A percentile compares a stretch with the other conserved stretches of the same genome.
These are phyloP conservation scores for Quadroppia sp. DNA, from an alignment of 2,888 invertebrate genomes.

Conservation along the genomic window DNA sequence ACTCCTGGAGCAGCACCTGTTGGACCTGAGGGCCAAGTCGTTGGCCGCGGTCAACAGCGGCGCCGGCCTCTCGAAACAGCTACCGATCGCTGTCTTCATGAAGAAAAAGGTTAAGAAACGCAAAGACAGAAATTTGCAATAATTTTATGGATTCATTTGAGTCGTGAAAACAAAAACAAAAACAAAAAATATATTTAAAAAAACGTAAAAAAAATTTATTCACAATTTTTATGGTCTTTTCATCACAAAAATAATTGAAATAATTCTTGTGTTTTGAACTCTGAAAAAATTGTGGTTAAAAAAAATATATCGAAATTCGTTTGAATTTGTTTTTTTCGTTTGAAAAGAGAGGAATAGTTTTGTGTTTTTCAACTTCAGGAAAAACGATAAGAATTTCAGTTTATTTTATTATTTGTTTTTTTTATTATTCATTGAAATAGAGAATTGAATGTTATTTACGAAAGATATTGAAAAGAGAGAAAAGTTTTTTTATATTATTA, in stretches of 20 bases:
- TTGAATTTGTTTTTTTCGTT: too few relatives aligned
- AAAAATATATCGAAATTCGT: too few relatives aligned
- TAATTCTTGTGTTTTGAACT: too few relatives aligned
- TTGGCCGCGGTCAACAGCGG: neutral
- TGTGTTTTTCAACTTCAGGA: too few relatives aligned
- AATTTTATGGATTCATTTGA: neutral
- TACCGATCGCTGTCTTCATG: conserved; percentile 24
- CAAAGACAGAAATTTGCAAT: conserved; percentile 28
- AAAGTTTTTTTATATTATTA: neutral
- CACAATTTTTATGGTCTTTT: too few relatives aligned
- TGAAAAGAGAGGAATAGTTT: too few relatives aligned
- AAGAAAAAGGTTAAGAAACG: conserved; percentile 28
- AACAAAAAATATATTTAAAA: too few relatives aligned
- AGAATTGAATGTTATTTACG: neutral
- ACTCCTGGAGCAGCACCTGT: neutral
- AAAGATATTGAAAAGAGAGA: neutral
- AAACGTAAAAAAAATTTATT: neutral
- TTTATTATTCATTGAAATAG: neutral
- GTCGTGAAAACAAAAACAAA: too few relatives aligned
- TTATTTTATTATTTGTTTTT: neutral
- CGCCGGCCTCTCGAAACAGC: neutral
- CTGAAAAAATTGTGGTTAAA: too few relatives aligned
- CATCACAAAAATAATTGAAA: too few relatives aligned
- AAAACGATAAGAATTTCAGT: neutral
- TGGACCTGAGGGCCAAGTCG: neutral